phyloP scores from a whole-genome alignment of 2,888 invertebrate genomes.

The Branchellion lobata region DNA sequence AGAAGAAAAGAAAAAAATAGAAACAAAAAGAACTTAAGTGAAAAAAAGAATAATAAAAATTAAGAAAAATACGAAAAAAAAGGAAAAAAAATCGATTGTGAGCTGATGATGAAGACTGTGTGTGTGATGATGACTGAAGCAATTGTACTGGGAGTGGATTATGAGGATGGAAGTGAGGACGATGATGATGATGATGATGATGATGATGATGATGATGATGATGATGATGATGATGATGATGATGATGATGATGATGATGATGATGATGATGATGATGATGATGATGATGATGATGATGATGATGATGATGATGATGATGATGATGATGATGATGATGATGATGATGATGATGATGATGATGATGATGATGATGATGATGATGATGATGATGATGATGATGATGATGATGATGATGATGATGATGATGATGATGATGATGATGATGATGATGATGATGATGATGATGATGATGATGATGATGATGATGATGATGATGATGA shows the following conservation, averaged over 20 bases:
- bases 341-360: constrained; percentile 34
- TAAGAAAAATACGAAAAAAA: too few species aligned
- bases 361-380: constrained; percentile 34
- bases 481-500: constrained; percentile 32
- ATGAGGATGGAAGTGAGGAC: constrained; percentile 27
- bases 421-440: constrained; percentile 33
- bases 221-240: constrained; percentile 34
- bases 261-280: constrained; percentile 34
- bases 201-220: constrained; percentile 41
- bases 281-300: constrained; percentile 34
- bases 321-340: constrained; percentile 34
- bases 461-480: constrained; percentile 32
- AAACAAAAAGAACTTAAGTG: too few species aligned
- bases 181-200: constrained; percentile 43
- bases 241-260: constrained; percentile 34
- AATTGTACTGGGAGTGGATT: too few species aligned
- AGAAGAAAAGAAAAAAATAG: too few species aligned
- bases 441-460: constrained; percentile 33
- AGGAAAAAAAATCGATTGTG: too few species aligned
- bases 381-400: constrained; percentile 35
- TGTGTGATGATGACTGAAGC: too few species aligned
- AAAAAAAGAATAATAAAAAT: too few species aligned
- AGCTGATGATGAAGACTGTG: too few species aligned
- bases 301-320: constrained; percentile 34
- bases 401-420: constrained; percentile 33